Evolutionary conservation across 2,113 vertebrate species (phyloP).

Genomic region (Nycticebus coucang): DNA sequence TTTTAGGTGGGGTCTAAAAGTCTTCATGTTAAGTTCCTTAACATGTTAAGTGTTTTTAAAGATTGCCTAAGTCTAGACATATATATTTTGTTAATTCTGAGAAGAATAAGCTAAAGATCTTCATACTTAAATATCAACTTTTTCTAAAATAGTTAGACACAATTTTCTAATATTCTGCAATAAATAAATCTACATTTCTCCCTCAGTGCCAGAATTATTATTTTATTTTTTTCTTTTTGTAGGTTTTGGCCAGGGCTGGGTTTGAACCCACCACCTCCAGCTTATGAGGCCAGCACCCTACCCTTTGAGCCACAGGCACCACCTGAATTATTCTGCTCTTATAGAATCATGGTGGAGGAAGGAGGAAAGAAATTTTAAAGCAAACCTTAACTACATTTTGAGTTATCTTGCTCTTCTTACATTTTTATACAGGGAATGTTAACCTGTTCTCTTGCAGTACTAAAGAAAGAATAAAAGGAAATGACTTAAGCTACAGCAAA

Average conservation of each 20-base stretch:
- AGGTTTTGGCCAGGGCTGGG: too few species aligned
- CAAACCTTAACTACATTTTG: constrained; percentile 18
- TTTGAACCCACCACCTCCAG: too few species aligned
- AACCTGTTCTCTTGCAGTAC: constrained; percentile 38
- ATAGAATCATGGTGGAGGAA: background rate
- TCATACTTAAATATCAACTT: constrained; percentile 9
- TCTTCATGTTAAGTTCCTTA: background rate
- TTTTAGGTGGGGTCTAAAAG: background rate
- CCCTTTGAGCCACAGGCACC: too few species aligned
- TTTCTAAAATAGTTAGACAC: constrained; percentile 31
- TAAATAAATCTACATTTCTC: constrained; percentile 6
- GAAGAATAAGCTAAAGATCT: background rate
- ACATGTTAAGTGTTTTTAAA: background rate
- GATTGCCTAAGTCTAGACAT: background rate
- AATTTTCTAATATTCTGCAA: constrained; percentile 41
- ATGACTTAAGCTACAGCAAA: constrained; percentile 64
- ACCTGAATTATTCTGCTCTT: background rate
- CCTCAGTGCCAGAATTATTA: background rate
- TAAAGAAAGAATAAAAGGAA: constrained; percentile 70
- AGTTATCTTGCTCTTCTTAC: background rate
- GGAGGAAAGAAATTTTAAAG: background rate
- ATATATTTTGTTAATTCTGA: background rate
- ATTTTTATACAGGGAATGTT: background rate
- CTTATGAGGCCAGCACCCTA: too few species aligned
- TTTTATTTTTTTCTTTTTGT: too few species aligned